Evolutionary conservation across 2,797 vertebrate genomes (phyloP).

Genomic region (Mormyrops attenuatus): DNA sequence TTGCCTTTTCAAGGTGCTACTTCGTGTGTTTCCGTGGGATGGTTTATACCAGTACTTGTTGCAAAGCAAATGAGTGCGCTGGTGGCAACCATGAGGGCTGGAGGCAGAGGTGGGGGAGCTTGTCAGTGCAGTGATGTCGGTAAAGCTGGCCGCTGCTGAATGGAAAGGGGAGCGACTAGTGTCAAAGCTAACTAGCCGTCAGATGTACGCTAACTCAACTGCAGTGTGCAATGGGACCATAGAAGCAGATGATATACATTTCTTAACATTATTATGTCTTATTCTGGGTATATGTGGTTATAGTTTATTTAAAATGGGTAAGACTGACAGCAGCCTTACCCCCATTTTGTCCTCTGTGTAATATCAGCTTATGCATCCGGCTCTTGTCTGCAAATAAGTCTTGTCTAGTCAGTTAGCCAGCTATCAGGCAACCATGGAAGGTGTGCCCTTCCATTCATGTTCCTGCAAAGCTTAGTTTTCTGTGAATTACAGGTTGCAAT

Average conservation of each 20-base stretch:
- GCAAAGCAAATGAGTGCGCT: background rate
- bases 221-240: background rate
- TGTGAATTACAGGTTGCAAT: background rate
- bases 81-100: background rate
- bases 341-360: background rate
- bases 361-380: background rate
- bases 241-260: background rate
- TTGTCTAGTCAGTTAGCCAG: background rate
- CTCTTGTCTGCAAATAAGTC: background rate
- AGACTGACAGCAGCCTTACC: background rate
- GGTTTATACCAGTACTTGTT: background rate
- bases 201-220: background rate
- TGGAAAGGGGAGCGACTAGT: background rate
- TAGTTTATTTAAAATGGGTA: background rate
- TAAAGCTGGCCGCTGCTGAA: background rate
- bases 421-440: background rate
- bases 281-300: background rate
- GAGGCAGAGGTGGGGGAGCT: background rate
- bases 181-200: background rate
- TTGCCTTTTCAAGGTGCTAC: background rate
- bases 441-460: background rate
- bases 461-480: background rate
- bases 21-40: background rate
- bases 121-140: background rate
- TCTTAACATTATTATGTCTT: background rate